Base-by-base conservation (phyloP, 2,888 invertebrate species). In the Drosophila diplacantha region DNA sequence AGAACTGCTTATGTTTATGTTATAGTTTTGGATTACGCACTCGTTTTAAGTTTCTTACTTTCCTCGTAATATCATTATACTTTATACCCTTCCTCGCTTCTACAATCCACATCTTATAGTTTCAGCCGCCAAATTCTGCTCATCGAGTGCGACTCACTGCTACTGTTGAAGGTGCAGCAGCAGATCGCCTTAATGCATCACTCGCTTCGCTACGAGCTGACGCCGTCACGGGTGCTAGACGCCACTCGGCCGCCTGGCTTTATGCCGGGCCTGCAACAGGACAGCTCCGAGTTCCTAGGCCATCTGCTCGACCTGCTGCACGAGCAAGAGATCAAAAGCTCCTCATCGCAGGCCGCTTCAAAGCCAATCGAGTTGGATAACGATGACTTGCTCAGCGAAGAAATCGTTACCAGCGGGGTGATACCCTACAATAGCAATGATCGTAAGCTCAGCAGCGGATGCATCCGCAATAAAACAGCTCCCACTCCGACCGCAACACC, bases 281-380 rank as follows among this genome's bases (percentile, higher is more conserved):
- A 96, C 81, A 95, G 96, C 87, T 95, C 95, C 0, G 96, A 96
- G 88, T 96, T 95, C 88, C 89, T 96, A 56, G 93, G 94, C 88
- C 94, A 90, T 88, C 69, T 89, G 39, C 73, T 88, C 16, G 89
- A 89, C 66, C 83, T 86, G n/a, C 86, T 96, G 56, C 93, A 94
- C 69, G 94, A 95, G 68, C 93, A 95, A 77, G 93, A 93, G 79
- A 90, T 86, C 31, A 71, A 71, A n/a, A 73, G 47, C 31, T 18
- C 49, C 32, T 18, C 43, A 12, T 20, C 38, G 9, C 20, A 3
- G 9, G 16, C 24, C 22, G n/a, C 55, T 14, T 9, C 56, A 50
- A 67, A 9, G 39, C 35, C 12, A 43, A 43, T 11, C 43, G 24
- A 55, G 11, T 16, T 16, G 34, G 26, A 16, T 2, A 24, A 20